Evolutionary conservation across 92 coral and sea anemone genomes (phyloP), one percentile per base, ranked within the genome.

Genomic region (Desmophyllum pertusum): DNA sequence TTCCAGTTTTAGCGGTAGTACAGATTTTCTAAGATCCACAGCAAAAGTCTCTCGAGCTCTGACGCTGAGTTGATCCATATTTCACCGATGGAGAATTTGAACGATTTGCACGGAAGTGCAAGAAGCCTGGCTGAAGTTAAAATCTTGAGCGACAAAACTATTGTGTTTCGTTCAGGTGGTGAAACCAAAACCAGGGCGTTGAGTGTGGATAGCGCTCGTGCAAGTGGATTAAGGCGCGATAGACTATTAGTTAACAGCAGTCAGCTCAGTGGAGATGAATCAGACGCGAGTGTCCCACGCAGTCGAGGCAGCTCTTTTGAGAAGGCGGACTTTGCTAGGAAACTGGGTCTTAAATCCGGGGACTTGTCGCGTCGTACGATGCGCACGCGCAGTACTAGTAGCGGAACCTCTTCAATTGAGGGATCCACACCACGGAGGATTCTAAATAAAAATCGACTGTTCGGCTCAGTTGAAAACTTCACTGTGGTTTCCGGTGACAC

Each of bases 1-100:
- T 83, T 92, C 99, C 3, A 96, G 99, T 82, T 96, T 96, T 55
- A 94, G 93, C 76, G 99, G 99, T 21, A 96, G 98, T 78, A 92
- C 98, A 3, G 98, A 96, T 61, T 91, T 55, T 81, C 89, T 53
- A 94, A 94, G 81, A 71, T 87, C 15, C 59, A 68, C 15, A 88
- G 61, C 21, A 83, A 92, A 45, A 81, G 88, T 63, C 88, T 88
- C 42, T 39, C 91, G 1, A 33, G 81, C 19, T 71, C 84, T 46
- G 89, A 86, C 2, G 71, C 80, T 43, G 72, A 70, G 42, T 42
- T 83, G 35, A 36, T 35, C 39, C 72, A 73, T 33, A 74, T 59
- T 62, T 38, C 80, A n/a, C 59, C 70, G 23, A 46, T 73, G 57
- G 90, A 86, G 35, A 88, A 83, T 48, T 46, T 63, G 17, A 88